Base-by-base conservation (phyloP, 2,113 vertebrate species). In the Xenopus borealis region DNA sequence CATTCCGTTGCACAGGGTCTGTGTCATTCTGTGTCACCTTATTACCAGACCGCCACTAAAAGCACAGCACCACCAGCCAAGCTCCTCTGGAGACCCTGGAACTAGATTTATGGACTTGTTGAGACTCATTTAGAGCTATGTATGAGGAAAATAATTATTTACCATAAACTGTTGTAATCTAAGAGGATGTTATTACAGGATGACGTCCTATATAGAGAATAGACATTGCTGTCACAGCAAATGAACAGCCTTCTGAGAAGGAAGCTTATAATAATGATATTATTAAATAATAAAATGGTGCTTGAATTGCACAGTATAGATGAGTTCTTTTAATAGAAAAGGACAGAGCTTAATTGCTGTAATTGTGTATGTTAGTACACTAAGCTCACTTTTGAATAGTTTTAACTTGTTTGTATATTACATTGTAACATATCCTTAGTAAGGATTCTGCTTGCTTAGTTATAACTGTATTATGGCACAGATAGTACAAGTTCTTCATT, bases 61-160 rank as follows among this genome's bases (percentile, higher is more conserved):
- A 40, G 71, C 19, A 69, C 53, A 12, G 63, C 57, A 3, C 50
- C 66, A 30, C 27, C 58, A 57, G 66, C 20, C 14, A 45, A 59
- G 66, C 14, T 62, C 1, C 62, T 86, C 44, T 89, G 86, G 85
- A 86, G 87, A 67, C 85, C 86, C 12, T 87, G 86, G 83, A 84
- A 67, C 16, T 45, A 58, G 61, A 12, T 59, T 57, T 1, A 57
- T 18, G 50, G 23, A 17, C 19, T 16, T 9, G 4, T 69, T 19
- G 23, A 27, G 1, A 27, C 33, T 23, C 66, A 14, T n/a, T 71
- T 18, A 14, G 9, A 55, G 18, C 16, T n/a, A 17, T 19, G 12
- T 45, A 23, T 40, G 14, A n/a, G 13, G 30, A 44, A 27, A 18
- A 44, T 53, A 17, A 10, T 14, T 17, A 52, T 11, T 7, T 44